Evolutionary conservation across 2,113 vertebrate genomes (phyloP).

Genomic region (Mixornis gularis): DNA sequence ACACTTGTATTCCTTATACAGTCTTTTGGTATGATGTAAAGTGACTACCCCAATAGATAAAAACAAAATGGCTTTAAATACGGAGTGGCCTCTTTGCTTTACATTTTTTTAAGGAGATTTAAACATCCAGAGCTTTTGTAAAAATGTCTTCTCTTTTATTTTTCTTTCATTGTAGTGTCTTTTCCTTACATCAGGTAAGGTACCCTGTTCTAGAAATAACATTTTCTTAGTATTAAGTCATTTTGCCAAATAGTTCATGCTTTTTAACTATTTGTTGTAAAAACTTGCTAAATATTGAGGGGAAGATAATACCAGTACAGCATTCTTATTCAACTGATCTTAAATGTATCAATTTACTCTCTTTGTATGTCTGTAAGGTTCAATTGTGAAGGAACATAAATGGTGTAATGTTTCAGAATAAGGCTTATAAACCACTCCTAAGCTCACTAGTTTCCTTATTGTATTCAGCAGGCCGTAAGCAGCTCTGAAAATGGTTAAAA

Average conservation of each 20-base stretch:
- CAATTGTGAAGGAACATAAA: neutral
- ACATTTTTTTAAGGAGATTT: neutral
- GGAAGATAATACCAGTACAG: neutral
- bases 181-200: neutral
- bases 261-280: neutral
- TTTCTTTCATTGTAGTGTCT: neutral
- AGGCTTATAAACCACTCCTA: neutral
- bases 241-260: neutral
- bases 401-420: neutral
- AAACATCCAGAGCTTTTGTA: neutral
- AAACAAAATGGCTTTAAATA: slow-evolving; percentile 55
- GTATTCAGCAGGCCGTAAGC: neutral
- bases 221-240: neutral
- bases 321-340: neutral
- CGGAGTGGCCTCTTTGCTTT: slow-evolving; percentile 32
- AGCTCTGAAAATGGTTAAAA: neutral
- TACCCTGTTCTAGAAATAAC: neutral
- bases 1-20: slow-evolving; percentile 28
- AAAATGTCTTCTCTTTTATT: neutral
- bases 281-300: neutral
- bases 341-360: neutral
- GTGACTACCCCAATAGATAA: slow-evolving; percentile 59
- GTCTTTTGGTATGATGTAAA: slow-evolving; percentile 63
- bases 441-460: neutral
- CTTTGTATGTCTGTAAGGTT: neutral